A percentile compares a stretch with the other conserved stretches of the same genome.
phyloP scores from a whole-genome alignment of 2,888 invertebrate genomes.

The Lapara coniferarum region DNA sequence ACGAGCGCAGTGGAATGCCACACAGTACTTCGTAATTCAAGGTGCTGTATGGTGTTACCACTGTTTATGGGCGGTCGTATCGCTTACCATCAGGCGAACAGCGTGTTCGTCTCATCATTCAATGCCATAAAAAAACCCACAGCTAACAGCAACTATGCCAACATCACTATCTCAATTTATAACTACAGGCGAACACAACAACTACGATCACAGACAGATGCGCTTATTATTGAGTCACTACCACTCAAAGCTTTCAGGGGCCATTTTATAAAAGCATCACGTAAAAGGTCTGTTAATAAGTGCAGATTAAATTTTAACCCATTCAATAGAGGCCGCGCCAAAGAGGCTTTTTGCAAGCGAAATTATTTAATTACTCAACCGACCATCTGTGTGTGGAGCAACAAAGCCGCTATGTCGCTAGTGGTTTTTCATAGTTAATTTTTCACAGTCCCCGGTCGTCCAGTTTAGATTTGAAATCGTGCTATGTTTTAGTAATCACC shows the following conservation, averaged over 20 bases:
- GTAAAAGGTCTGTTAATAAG: conserved; percentile 5
- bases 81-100: no score
- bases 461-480: neutral
- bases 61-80: no score
- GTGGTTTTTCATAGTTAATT: conserved; percentile 46
- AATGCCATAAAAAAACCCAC: no score
- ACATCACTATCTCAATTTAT: no score
- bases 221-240: neutral
- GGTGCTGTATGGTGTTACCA: no score
- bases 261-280: neutral
- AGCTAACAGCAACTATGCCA: no score
- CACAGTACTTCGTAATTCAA: no score
- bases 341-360: conserved; percentile 20
- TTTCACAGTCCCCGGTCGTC: conserved; percentile 40
- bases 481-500: conserved; percentile 18
- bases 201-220: neutral
- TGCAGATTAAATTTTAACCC: conserved; percentile 18
- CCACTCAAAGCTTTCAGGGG: neutral
- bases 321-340: conserved; percentile 12
- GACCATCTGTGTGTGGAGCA: neutral
- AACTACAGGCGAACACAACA: no score
- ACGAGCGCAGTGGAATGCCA: no score
- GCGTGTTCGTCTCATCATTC: no score
- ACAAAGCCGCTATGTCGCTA: conserved; percentile 3
- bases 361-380: conserved; percentile 25